Percentiles rank a stretch among this genome's conserved stretches.
Conservation (phyloP, 2,888 invertebrate genomes). For the Glaucopsyche alexis region DNA sequence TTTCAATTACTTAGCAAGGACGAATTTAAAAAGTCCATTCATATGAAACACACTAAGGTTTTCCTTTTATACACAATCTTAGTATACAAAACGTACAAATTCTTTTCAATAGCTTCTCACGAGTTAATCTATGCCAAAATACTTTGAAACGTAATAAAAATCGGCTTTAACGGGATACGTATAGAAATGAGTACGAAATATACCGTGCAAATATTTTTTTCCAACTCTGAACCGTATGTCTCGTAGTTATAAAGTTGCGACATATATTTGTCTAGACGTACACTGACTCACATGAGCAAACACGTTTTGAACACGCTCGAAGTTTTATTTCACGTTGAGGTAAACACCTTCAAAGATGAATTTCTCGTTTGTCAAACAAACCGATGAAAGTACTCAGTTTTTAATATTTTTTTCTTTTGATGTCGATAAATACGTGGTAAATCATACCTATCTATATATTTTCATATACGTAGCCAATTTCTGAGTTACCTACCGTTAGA, state of each 20-base stretch:
- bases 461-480: background rate
- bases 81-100: conserved; percentile 33
- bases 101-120: conserved; percentile 52
- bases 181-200: conserved; percentile 57
- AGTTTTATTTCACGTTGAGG: conserved; percentile 67
- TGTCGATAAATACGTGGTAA: conserved; percentile 33
- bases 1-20: conserved; percentile 28
- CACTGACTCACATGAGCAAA: conserved; percentile 56
- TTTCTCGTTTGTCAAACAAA: conserved; percentile 65
- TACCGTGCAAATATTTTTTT: conserved; percentile 44
- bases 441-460: background rate
- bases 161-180: conserved; percentile 65
- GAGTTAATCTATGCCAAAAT: conserved; percentile 62
- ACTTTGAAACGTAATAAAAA: conserved; percentile 73
- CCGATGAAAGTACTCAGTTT: conserved; percentile 52
- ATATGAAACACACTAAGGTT: conserved; percentile 30
- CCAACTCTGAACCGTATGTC: conserved; percentile 38
- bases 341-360: conserved; percentile 70
- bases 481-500: background rate
- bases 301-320: conserved; percentile 61
- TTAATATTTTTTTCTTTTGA: conserved; percentile 56
- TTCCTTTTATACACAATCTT: conserved; percentile 38
- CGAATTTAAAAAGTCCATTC: conserved; percentile 28
- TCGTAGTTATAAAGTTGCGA: conserved; percentile 33
- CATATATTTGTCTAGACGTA: conserved; percentile 52